Conservation (phyloP, 1,140 invertebrate species). For the Schmidtea mediterranea region DNA sequence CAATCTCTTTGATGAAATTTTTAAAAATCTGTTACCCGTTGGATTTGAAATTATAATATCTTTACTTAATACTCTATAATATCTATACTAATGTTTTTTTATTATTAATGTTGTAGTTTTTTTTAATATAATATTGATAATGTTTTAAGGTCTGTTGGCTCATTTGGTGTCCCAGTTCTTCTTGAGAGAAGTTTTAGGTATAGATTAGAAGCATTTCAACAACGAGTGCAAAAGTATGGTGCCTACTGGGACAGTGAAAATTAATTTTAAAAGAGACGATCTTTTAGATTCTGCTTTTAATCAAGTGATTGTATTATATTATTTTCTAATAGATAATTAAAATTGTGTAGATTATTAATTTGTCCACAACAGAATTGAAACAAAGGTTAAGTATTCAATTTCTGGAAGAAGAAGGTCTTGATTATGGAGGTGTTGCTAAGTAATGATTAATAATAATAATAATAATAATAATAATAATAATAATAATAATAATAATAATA, state of each 20-base stretch:
- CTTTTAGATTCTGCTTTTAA: constrained; percentile 97
- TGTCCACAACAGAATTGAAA: constrained; percentile 76
- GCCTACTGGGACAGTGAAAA: not conserved
- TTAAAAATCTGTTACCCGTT: no score
- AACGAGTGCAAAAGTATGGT: not conserved
- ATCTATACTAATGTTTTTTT: no score
- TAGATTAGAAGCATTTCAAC: not conserved
- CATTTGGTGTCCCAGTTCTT: not conserved
- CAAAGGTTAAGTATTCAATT: constrained; percentile 52
- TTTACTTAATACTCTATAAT: no score
- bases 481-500: no score
- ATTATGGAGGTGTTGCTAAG: constrained; percentile 89
- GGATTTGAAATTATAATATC: no score
- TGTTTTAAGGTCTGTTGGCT: not conserved
- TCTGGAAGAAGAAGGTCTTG: constrained; percentile 74
- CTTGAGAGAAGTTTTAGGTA: not conserved
- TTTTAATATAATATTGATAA: no score
- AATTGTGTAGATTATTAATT: constrained; percentile 49
- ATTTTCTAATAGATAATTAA: constrained; percentile 4
- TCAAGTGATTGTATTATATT: constrained; percentile 22
- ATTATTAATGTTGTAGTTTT: no score
- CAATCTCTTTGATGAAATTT: no score
- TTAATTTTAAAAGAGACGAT: constrained; percentile 34
- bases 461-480: no score
- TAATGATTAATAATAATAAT: no score